Evolutionary conservation across 2,888 invertebrate species (phyloP), one percentile per base, ranked within the genome.

Genomic region (Drosophila neoperkinsi): DNA sequence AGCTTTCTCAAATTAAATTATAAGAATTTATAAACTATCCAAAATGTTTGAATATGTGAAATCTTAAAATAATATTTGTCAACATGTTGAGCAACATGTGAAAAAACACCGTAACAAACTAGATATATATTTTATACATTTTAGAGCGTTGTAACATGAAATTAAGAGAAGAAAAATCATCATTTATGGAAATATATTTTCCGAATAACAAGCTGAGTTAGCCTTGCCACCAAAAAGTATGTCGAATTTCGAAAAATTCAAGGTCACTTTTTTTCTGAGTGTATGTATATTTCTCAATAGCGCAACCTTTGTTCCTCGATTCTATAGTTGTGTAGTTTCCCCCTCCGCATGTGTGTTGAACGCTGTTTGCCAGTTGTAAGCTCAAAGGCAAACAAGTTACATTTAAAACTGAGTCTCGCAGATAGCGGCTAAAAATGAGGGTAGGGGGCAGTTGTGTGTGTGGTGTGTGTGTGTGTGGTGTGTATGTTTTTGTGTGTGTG

Each of bases 331-430:
- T 36, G 34, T 33, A 9, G 28, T 28, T 34, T 53, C 60, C 9
- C n/a, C n/a, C 50, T 52, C 55, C 62, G 36, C 36, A 50, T 50
- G 51, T 30, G 55, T 68, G 57, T 64, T 71, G 52, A 73, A 63
- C 68, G 50, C 60, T 88, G 88, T 85, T 88, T 87, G 88, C 61
- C 65, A 82, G 60, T 56, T 61, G 38, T 90, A 85, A 85, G 90
- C 85, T 81, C 66, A 62, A 74, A 86, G 75, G 72, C 86, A 85
- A 85, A 85, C 84, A 85, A 75, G 75, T 88, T 70, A 43, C 63
- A 38, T 66, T 58, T 46, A 46, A 34, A 56, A 51, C 43, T 62
- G 46, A 34, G 31, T 41, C 43, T 57, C 33, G 16, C n/a, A 70
- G 74, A 78, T 67, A 77, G 34, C 41, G 49, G 18, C 33, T 38